phyloP scores from a whole-genome alignment of 2,888 invertebrate genomes.

The Tenthredo mesomela region DNA sequence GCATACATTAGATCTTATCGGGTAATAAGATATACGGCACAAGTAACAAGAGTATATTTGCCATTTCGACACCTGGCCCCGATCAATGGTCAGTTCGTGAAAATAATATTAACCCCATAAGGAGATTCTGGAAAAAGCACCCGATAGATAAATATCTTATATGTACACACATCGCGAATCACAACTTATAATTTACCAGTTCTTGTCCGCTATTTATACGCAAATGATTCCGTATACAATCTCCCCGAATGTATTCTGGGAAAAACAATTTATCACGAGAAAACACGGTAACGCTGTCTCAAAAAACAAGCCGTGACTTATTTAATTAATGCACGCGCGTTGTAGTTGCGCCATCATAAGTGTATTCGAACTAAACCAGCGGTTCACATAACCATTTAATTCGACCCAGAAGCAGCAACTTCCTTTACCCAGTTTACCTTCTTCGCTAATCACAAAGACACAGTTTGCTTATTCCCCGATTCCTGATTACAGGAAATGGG shows the following conservation, averaged over 20 bases:
- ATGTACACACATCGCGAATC: not conserved
- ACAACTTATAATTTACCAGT: not conserved
- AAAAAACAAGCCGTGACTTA: not conserved
- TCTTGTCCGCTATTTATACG: not conserved
- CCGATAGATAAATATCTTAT: not conserved
- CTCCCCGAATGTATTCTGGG: not conserved
- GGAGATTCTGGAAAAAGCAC: not conserved
- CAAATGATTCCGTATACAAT: not conserved
- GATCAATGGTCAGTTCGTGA: not conserved
- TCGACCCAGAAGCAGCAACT: not conserved
- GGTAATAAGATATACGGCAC: not conserved
- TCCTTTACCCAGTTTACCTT: not conserved
- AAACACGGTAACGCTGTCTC: not conserved
- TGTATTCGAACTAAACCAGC: not conserved
- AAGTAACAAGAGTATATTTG: not conserved
- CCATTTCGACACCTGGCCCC: not conserved
- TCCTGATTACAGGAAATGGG: conserved; percentile 78
- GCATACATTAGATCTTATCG: not conserved
- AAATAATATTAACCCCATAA: not conserved
- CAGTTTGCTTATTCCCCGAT: conserved; percentile 77
- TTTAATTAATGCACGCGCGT: not conserved
- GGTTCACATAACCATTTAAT: not conserved
- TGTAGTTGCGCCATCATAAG: not conserved
- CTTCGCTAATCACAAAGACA: not conserved
- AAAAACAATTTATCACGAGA: not conserved